Base-by-base conservation (phyloP, 2,888 invertebrate species). In the Scrobipalpa atriplicella region DNA sequence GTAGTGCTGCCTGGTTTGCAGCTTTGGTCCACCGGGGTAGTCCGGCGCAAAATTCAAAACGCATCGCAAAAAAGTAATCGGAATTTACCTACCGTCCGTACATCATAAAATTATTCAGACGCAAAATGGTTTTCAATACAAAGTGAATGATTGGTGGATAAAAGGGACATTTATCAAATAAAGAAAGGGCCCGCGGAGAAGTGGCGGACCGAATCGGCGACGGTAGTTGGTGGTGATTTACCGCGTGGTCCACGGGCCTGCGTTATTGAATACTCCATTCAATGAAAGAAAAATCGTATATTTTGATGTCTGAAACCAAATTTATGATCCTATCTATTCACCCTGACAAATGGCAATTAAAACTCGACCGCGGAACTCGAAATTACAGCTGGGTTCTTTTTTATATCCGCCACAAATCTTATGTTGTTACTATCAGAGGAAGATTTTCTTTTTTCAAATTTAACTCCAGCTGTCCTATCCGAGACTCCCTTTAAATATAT, bases 221-320 rank as follows among this genome's bases (percentile, higher is more conserved):
- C 75, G 75, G 77, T 47, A 47, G 29, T 6, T 75, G 74, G 78
- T 74, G 70, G 83, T 90, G 91, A 90, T 91, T 90, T 91, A 91
- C 85, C 74, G 82, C 73, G 71, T 78, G 77, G 80, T 74, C 80
- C 75, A 76, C 47, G 47, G n/a, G 76, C 78, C 77, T 72, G 74
- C 78, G 82, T 88, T 90, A 90, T 90, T 89, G 88, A 91, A 90
- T 86, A 85, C 85, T 82, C 78, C 78, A 76, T 82, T 83, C 85
- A 82, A 80, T 86, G 81, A 84, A 86, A 88, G 90, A 89, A 88
- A 88, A 89, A 85, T 89, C 87, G 85, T 85, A 86, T 83, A 87
- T 90, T 89, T 88, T 90, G 86, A 76, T 84, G 78, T 73, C 79
- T 77, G 78, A 75, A 78, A 77, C 73, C 70, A 74, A 86, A 90